These are phyloP conservation scores for Anastrepha obliqua DNA, from an alignment of 1,140 invertebrate genomes.

Conservation along the genomic window DNA sequence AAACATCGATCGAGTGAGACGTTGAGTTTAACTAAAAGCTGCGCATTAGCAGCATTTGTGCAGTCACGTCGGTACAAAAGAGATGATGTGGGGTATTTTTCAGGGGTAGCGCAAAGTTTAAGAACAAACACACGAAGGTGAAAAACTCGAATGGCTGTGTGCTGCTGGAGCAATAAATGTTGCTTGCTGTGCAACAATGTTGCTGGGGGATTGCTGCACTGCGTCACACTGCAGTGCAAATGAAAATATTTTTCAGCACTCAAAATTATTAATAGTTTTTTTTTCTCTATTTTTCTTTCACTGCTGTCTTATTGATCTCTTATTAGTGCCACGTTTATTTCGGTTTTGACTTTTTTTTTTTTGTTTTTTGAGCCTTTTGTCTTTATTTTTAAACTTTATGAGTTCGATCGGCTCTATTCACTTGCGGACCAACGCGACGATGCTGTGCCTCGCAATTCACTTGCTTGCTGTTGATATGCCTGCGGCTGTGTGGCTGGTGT, in stretches of 20 bases:
- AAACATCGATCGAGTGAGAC: conserved; percentile 65
- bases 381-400: conserved; percentile 52
- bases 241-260: conserved; percentile 40
- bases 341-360: neutral
- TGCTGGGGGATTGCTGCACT: neutral
- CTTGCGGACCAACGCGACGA: conserved; percentile 54
- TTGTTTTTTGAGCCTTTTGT: conserved; percentile 52
- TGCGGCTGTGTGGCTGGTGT: neutral
- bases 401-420: neutral
- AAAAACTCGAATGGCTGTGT: neutral
- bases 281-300: neutral
- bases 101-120: neutral
- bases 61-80: neutral
- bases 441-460: neutral
- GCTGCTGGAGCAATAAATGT: neutral
- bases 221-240: neutral
- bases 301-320: neutral
- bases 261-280: neutral
- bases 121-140: too few species aligned
- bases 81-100: too few species aligned
- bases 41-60: conserved; percentile 51
- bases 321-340: conserved; percentile 1
- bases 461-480: neutral
- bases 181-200: neutral
- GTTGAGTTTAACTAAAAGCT: neutral